Conservation (phyloP, 2,113 vertebrate species). For the Malurus melanocephalus region DNA sequence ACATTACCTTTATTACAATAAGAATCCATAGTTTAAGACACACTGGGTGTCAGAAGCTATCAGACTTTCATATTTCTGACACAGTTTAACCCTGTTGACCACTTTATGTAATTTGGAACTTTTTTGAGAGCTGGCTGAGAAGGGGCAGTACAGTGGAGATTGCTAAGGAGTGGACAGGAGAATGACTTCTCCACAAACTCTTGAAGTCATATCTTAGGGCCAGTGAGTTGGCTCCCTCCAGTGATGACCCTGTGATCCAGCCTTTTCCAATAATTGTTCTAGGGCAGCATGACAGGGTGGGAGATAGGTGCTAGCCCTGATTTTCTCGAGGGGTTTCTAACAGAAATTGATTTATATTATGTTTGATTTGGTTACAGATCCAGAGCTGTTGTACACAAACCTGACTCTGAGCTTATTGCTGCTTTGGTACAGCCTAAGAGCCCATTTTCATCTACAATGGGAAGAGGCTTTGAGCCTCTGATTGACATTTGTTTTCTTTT, state of each 20-base stretch:
- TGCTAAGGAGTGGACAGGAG: fast-evolving
- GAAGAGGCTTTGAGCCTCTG: neutral
- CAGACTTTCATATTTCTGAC: neutral
- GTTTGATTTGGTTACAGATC: neutral
- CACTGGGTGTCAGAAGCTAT: neutral
- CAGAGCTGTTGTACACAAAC: neutral
- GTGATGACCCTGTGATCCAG: fast-evolving
- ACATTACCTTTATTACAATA: neutral
- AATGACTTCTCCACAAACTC: neutral
- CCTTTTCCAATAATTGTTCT: neutral
- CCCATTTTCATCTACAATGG: neutral
- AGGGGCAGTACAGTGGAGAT: neutral
- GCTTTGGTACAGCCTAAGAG: neutral
- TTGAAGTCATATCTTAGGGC: neutral
- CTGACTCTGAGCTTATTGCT: neutral
- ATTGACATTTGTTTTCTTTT: neutral
- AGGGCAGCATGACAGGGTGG: fast-evolving
- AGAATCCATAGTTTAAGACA: neutral
- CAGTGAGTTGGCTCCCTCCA: fast-evolving
- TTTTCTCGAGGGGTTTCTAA: neutral
- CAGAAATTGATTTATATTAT: neutral
- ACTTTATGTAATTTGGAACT: neutral
- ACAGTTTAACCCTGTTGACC: neutral
- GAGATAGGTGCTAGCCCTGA: neutral
- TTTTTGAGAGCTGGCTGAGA: neutral